Evolutionary conservation across 1,140 invertebrate species (phyloP), one percentile per base, ranked within the genome.

Genomic region (Calliopsis andreniformis): DNA sequence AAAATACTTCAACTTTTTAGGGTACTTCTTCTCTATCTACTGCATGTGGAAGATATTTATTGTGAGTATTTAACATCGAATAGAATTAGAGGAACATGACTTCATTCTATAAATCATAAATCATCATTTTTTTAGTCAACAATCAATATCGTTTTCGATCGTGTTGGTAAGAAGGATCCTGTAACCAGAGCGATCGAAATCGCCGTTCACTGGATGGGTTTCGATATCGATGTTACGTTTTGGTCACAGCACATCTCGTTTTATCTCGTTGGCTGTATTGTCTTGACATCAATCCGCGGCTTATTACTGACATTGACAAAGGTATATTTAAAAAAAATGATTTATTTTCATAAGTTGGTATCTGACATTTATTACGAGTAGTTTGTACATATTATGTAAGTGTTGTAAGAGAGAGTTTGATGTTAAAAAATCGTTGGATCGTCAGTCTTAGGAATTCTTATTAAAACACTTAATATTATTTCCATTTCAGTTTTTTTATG

Each of bases 41-140:
- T 99, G 99, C 90, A 94, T 98, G 56, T 99, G 98, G 97, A 99
- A 99, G 94, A 99, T 99, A 89, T 98, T 99, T 89, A 99, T 99
- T 92, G 98, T 98, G 93, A 95, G 95, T 85, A 59, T 43, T 39
- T n/a, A 58, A 68, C 30, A 43, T 28, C 5, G 1, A 53, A 23
- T 42, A 53, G n/a, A 35, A 20, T 47, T 55, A 45, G 4, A 49
- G 64, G 43, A 63, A n/a, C 69, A 47, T 25, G 8, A 30, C 58
- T 68, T 47, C 28, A 61, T 64, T 68, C 76, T 66, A 12, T 69
- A 82, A 68, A 78, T 85, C 55, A 25, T 32, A 66, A 16, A 71
- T 32, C 20, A 64, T 79, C 71, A n/a, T 42, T 81, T 70, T 94
- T 95, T 80, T 92, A 97, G 97, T 98, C 96, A 69, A 98, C 97